Conservation (phyloP, 2,113 vertebrate genomes). For the Anarrhichthys ocellatus region DNA sequence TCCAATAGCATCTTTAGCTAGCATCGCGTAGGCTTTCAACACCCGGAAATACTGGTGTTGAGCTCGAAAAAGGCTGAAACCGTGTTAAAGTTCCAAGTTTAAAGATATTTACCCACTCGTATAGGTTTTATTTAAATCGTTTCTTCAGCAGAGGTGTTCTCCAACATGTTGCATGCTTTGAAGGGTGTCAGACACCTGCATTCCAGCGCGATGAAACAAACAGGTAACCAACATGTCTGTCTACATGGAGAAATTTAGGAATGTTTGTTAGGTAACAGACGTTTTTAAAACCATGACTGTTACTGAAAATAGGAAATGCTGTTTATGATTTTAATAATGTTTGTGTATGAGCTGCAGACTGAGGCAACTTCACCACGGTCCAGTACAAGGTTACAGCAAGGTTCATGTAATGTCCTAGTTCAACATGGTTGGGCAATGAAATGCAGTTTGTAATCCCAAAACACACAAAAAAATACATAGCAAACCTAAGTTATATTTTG, state of each 20-base stretch:
- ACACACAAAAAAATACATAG: neutral
- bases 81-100: neutral
- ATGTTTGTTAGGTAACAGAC: neutral
- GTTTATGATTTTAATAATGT: neutral
- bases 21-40: neutral
- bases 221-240: slow-evolving; percentile 23
- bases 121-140: rapidly evolving
- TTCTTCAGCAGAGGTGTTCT: neutral
- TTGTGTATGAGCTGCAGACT: neutral
- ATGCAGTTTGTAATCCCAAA: neutral
- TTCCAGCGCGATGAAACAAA: slow-evolving; percentile 62
- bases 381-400: neutral
- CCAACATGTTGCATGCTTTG: slow-evolving; percentile 69
- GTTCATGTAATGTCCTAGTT: neutral
- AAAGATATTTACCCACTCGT: neutral
- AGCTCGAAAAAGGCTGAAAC: neutral
- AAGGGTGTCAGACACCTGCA: slow-evolving; percentile 70
- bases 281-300: neutral
- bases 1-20: slow-evolving; percentile 41
- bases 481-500: no score
- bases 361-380: neutral
- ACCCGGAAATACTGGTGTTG: slow-evolving; percentile 31
- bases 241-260: neutral
- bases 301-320: neutral
- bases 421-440: neutral